Conservation (phyloP, 1,140 invertebrate species). For the Microplitis demolitor region DNA sequence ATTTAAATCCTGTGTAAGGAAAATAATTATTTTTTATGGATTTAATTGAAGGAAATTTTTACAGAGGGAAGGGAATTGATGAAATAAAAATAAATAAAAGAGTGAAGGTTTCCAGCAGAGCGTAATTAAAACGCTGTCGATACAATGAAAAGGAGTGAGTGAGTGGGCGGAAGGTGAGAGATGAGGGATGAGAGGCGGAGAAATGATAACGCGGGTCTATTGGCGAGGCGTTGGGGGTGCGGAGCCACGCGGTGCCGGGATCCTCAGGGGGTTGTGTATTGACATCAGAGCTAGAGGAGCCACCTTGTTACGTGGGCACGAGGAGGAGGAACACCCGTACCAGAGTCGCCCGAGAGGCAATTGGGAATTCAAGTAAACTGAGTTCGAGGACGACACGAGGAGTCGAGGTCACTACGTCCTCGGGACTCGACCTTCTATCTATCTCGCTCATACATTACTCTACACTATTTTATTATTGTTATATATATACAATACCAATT, state of each 20-base stretch:
- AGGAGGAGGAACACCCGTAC: slow-evolving; percentile 3
- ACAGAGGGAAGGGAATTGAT: background rate
- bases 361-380: background rate
- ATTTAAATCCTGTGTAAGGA: no score
- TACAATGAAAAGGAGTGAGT: background rate
- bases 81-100: background rate
- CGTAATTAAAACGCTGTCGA: slow-evolving; percentile 2
- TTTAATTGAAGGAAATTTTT: background rate
- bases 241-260: no score
- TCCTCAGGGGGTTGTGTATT: no score
- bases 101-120: background rate
- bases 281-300: no score
- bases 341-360: slow-evolving; percentile 3
- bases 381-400: slow-evolving; percentile 29
- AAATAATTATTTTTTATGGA: no score
- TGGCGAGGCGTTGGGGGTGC: no score
- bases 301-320: background rate
- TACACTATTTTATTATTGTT: background rate
- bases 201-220: background rate
- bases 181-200: background rate
- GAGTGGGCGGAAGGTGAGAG: background rate
- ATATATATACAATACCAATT: background rate
- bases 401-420: slow-evolving; percentile 29
- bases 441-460: slow-evolving; percentile 10
- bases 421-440: slow-evolving; percentile 24